Percentiles rank a stretch among this genome's conserved stretches.
Conservation (phyloP, 2,888 invertebrate genomes). For the Leptinotarsa juncta region DNA sequence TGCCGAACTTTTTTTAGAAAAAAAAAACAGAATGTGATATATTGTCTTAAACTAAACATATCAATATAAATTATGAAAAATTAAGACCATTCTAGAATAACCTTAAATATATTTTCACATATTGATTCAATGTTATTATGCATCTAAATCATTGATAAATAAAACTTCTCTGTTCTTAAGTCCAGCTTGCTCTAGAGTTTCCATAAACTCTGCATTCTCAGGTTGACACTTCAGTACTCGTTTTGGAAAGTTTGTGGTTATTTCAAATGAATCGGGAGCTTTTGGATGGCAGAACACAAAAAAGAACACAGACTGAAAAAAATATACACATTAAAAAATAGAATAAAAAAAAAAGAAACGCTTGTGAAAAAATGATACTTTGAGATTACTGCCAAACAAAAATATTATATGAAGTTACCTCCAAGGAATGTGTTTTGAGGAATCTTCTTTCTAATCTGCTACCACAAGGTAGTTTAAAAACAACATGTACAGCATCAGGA, state of each 20-base stretch:
- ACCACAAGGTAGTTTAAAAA: slow-evolving; percentile 93
- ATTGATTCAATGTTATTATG: slow-evolving; percentile 58
- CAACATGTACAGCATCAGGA: slow-evolving; percentile 81
- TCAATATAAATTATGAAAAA: slow-evolving; percentile 30
- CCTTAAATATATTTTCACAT: slow-evolving; percentile 3
- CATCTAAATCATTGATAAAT: slow-evolving; percentile 94
- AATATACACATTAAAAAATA: background rate
- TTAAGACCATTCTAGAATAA: slow-evolving; percentile 22
- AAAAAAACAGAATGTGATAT: slow-evolving; percentile 8
- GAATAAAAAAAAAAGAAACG: background rate
- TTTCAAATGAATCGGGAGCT: slow-evolving; percentile 93
- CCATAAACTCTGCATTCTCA: slow-evolving; percentile 63
- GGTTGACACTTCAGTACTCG: slow-evolving; percentile 79
- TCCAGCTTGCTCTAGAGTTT: slow-evolving; percentile 80
- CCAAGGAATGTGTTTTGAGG: slow-evolving; percentile 80
- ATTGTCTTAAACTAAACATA: slow-evolving; percentile 38
- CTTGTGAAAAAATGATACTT: background rate
- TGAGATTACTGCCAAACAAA: background rate
- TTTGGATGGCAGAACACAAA: slow-evolving; percentile 96
- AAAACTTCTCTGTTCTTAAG: slow-evolving; percentile 91
- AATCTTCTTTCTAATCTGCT: slow-evolving; percentile 90
- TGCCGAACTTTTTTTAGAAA: background rate
- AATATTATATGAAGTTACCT: slow-evolving; percentile 70
- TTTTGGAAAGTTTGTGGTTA: slow-evolving; percentile 95
- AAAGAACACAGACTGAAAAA: slow-evolving; percentile 88